A percentile compares a stretch with the other conserved stretches of the same genome.
Conservation (phyloP, 2,797 vertebrate species). For the Cuculus canorus region DNA sequence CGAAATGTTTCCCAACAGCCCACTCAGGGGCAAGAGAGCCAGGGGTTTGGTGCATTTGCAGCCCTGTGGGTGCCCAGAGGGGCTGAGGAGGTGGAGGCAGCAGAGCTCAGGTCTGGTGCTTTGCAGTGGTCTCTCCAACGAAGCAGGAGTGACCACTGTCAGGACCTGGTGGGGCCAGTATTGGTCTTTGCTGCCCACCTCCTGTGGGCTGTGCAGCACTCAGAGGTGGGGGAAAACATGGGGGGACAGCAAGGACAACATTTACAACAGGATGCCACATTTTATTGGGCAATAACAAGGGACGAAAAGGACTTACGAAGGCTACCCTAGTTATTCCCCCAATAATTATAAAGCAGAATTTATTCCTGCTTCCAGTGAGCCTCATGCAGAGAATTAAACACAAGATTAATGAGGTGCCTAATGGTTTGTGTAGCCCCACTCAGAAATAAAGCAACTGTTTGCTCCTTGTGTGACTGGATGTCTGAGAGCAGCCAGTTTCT, state of each 20-base stretch:
- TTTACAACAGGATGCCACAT: neutral
- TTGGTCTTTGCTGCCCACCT: neutral
- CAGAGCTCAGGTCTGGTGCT: fast-evolving
- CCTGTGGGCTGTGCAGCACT: fast-evolving
- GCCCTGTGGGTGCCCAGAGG: neutral
- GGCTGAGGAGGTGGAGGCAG: neutral
- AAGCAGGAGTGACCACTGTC: fast-evolving
- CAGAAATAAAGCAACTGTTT: neutral
- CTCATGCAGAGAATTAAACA: conserved; percentile 21
- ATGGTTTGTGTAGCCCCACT: conserved; percentile 28
- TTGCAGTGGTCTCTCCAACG: neutral
- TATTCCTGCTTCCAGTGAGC: neutral
- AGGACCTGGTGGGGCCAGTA: neutral
- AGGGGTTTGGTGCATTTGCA: neutral
- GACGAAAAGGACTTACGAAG: neutral
- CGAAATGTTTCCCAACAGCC: fast-evolving
- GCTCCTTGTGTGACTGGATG: neutral
- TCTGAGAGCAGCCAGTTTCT: conserved; percentile 1
- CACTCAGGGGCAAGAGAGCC: fast-evolving
- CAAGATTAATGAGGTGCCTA: conserved; percentile 47
- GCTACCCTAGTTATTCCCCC: neutral
- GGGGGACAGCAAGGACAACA: neutral
- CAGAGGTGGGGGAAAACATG: fast-evolving
- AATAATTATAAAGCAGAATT: neutral
- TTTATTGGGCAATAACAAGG: neutral